Percentiles rank a stretch among this genome's conserved stretches.
These are phyloP conservation scores for Neodiprion virginianus DNA, from an alignment of 1,140 invertebrate genomes.

Conservation along the genomic window DNA sequence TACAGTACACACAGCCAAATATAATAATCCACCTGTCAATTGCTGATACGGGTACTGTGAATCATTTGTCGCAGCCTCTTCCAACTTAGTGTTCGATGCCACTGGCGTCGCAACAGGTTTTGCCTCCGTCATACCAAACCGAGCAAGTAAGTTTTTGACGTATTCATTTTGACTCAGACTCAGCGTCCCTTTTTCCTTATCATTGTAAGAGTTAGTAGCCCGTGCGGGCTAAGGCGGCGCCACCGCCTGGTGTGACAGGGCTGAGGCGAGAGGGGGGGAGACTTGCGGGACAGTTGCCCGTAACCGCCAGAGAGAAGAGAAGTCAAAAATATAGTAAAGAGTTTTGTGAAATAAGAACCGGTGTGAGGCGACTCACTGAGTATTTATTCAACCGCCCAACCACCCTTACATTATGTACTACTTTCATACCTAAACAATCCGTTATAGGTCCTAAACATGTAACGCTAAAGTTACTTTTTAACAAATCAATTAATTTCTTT, in stretches of 20 bases:
- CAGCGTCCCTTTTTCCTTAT: background rate
- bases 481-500: background rate
- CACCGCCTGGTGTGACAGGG: too few relatives aligned
- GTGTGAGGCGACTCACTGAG: too few relatives aligned
- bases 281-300: too few relatives aligned
- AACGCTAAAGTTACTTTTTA: background rate
- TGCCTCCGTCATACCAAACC: conserved; percentile 31
- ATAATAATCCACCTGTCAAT: conserved; percentile 29
- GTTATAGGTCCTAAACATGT: background rate
- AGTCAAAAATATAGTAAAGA: too few relatives aligned
- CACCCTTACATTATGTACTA: background rate
- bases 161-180: background rate
- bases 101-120: conserved; percentile 32
- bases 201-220: too few relatives aligned
- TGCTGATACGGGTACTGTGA: conserved; percentile 38
- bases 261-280: too few relatives aligned
- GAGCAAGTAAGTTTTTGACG: background rate
- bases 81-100: conserved; percentile 6
- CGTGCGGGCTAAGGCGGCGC: too few relatives aligned
- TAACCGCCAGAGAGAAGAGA: too few relatives aligned
- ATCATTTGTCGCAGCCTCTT: background rate
- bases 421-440: background rate
- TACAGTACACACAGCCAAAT: background rate
- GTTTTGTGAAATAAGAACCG: too few relatives aligned
- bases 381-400: too few relatives aligned